Percentiles rank a stretch among this genome's conserved stretches.
Conservation (phyloP, 1,140 invertebrate species). For the Drosophila repletoides region DNA sequence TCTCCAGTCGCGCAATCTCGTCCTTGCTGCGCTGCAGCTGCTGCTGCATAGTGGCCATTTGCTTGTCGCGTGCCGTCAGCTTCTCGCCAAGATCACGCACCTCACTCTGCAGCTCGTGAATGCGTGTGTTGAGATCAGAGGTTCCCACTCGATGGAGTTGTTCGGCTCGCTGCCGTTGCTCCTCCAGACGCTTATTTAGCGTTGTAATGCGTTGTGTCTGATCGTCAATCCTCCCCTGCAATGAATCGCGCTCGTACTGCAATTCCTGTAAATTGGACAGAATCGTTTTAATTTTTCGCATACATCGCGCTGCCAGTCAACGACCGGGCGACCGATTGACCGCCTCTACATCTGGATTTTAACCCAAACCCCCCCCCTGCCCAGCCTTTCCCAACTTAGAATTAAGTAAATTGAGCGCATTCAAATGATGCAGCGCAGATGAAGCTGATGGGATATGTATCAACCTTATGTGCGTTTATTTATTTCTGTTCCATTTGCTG, state of each 20-base stretch:
- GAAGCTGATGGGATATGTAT: constrained; percentile 2
- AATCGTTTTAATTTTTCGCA: background rate
- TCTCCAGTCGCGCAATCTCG: constrained; percentile 83
- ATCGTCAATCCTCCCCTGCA: constrained; percentile 90
- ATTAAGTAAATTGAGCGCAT: constrained; percentile 32
- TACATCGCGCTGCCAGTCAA: constrained; percentile 29
- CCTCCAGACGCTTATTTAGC: constrained; percentile 89
- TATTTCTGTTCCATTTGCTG: constrained; percentile 24
- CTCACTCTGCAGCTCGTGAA: constrained; percentile 86
- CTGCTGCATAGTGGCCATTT: constrained; percentile 83
- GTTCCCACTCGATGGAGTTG: constrained; percentile 87
- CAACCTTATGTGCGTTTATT: background rate
- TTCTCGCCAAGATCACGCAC: constrained; percentile 84
- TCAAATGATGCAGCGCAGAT: constrained; percentile 14
- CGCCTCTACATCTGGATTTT: constrained; percentile 30
- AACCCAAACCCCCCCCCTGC: constrained; percentile 5
- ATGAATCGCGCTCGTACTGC: constrained; percentile 89
- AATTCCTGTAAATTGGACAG: constrained; percentile 85
- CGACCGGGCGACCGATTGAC: constrained; percentile 56
- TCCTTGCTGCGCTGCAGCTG: constrained; percentile 75
- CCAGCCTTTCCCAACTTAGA: constrained; percentile 22
- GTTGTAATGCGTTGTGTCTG: constrained; percentile 90
- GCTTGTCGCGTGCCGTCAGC: constrained; percentile 84
- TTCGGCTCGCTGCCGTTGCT: constrained; percentile 88
- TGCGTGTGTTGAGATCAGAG: constrained; percentile 86